Base-by-base conservation (phyloP, 2,113 vertebrate species). In the Aphelocoma coerulescens region DNA sequence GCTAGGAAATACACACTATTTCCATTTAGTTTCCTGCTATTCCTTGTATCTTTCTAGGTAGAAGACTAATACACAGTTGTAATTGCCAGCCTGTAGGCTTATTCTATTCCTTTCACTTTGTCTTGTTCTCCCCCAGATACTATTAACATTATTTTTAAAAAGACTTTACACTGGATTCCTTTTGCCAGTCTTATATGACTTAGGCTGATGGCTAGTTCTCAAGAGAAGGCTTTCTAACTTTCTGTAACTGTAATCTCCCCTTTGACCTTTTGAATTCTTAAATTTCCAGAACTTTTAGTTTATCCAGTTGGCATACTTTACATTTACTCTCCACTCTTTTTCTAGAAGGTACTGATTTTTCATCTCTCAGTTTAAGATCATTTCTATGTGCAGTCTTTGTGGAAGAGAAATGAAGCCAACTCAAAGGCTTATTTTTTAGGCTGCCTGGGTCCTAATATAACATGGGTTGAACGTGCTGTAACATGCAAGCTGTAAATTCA, bases 221-320 rank as follows among this genome's bases (percentile, higher is more conserved):
- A 73, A 69, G 28, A 93, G 55, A 94, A 35, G 24, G 39, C 78
- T 21, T 46, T 21, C 88, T 96, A 97, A 57, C 72, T 91, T 94
- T 95, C 80, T 95, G 77, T 95, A 94, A 93, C 63, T 69, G 82
- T 71, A 80, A 89, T 89, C 87, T 91, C 71, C 16, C 59, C 84
- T 94, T 97, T 96, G 44, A 88, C 22, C 6, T 88, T 93, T 85
- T 95, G 62, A 80, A 67, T 96, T 89, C 87, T 16, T 43, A 92
- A 88, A 92, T 96, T 90, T 46, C 61, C 80, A 61, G 59, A 82
- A 62, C 32, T 87, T 94, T 91, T 65, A 65, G 12, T 91, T 96
- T 91, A 35, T 94, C 33, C 32, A 72, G 13, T 88, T 93, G 52
- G 11, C 30, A 88, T 81, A 91, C 11, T 96, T 82, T 79, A 95